Conservation (phyloP, 2,888 invertebrate genomes). For the Empis stercorea region DNA sequence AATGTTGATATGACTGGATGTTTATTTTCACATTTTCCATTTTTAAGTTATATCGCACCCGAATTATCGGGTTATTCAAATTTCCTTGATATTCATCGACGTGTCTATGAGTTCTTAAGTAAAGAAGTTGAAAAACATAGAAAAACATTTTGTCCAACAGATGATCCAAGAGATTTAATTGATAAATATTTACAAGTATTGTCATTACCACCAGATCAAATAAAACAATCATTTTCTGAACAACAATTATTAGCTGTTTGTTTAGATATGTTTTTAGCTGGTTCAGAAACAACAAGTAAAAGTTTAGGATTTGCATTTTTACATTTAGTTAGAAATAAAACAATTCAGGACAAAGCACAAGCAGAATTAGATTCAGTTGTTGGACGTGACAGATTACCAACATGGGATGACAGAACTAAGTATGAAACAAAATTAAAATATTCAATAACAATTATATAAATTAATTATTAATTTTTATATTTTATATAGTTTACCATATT, state of each 20-base stretch:
- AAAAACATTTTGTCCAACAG: constrained; percentile 41
- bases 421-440: no score
- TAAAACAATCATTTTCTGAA: constrained; percentile 47
- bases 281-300: constrained; percentile 75
- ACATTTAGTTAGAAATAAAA: constrained; percentile 55
- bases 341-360: constrained; percentile 61
- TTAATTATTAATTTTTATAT: constrained; percentile 3
- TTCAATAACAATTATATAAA: background rate
- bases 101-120: constrained; percentile 58
- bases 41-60: constrained; percentile 57
- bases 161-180: constrained; percentile 64
- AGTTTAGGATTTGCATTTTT: constrained; percentile 64
- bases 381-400: constrained; percentile 53
- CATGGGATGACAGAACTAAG: constrained; percentile 56
- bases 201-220: constrained; percentile 41
- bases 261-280: constrained; percentile 77
- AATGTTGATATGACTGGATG: constrained; percentile 72
- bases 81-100: constrained; percentile 56
- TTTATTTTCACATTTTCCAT: constrained; percentile 66
- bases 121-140: constrained; percentile 61
- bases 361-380: constrained; percentile 64
- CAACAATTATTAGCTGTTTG: constrained; percentile 66
- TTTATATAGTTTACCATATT: constrained; percentile 59
- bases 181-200: constrained; percentile 64
- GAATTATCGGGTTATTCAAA: constrained; percentile 61